phyloP scores from a whole-genome alignment of 1,140 invertebrate genomes.

The Drosophila jambulina region DNA sequence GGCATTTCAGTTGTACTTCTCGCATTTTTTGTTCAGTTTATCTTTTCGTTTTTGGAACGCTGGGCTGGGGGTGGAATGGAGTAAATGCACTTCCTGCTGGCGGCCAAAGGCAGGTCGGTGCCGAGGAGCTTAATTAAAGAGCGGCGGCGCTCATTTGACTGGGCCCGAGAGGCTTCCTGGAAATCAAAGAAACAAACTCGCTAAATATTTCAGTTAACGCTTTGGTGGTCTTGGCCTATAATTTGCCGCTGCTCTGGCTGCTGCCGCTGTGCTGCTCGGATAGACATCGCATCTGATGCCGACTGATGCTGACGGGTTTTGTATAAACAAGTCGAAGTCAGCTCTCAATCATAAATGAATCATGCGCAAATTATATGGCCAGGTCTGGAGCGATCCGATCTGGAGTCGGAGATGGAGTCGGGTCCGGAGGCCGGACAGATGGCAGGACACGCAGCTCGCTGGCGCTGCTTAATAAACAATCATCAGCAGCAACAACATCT shows the following conservation, averaged over 20 bases:
- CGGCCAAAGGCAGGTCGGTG: constrained; percentile 56
- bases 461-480: constrained; percentile 84
- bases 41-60: constrained; percentile 7
- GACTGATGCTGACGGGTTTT: constrained; percentile 61
- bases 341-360: constrained; percentile 83
- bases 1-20: constrained; percentile 32
- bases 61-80: constrained; percentile 19
- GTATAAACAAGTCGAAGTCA: constrained; percentile 74
- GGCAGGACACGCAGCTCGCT: constrained; percentile 68
- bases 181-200: constrained; percentile 84
- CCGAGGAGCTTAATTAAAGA: constrained; percentile 74
- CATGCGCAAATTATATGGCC: constrained; percentile 81
- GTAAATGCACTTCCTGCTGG: constrained; percentile 57
- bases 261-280: constrained; percentile 20
- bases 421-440: constrained; percentile 26
- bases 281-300: constrained; percentile 44
- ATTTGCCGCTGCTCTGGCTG: constrained; percentile 56
- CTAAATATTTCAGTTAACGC: constrained; percentile 84
- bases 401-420: constrained; percentile 4
- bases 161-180: constrained; percentile 72
- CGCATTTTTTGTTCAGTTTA: constrained; percentile 11
- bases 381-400: constrained; percentile 28
- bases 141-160: constrained; percentile 75
- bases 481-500: constrained; percentile 65
- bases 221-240: constrained; percentile 83